phyloP scores from a whole-genome alignment of 1,140 invertebrate genomes.

The Myzus persicae region DNA sequence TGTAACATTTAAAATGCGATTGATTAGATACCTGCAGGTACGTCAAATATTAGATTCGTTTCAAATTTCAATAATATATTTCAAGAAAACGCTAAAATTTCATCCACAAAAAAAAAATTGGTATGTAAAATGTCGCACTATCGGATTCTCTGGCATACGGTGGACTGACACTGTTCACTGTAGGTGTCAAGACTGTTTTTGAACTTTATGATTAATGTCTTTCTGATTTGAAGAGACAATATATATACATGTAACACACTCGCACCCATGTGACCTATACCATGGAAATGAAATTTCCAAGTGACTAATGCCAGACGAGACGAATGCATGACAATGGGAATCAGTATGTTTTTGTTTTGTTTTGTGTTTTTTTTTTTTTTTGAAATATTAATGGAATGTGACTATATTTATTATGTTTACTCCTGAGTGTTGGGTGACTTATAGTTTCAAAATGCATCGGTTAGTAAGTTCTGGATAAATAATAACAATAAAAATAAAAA shows the following conservation, averaged over 20 bases:
- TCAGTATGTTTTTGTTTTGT: not conserved
- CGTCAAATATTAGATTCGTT: not conserved
- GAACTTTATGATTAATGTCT: not conserved
- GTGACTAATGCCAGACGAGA: not conserved
- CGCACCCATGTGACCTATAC: not conserved
- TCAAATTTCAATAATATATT: not conserved
- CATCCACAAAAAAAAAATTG: not conserved
- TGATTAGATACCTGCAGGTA: not conserved
- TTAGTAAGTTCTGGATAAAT: not conserved
- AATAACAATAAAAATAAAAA: conserved; percentile 5
- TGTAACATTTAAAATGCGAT: not conserved
- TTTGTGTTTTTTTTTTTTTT: not conserved
- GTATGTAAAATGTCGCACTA: not conserved
- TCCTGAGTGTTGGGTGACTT: not conserved
- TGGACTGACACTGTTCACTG: not conserved
- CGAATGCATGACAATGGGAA: not conserved
- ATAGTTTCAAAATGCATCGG: not conserved
- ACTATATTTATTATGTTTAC: conserved; percentile 1
- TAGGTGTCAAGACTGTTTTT: not conserved
- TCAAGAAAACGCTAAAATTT: not conserved
- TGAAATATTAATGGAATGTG: conserved; percentile 8
- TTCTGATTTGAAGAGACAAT: conserved; percentile 5
- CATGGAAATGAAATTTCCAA: not conserved
- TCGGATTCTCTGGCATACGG: not conserved
- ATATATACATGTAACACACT: not conserved